Base-by-base conservation (phyloP, 2,113 vertebrate species). In the Tachysurus fulvidraco region DNA sequence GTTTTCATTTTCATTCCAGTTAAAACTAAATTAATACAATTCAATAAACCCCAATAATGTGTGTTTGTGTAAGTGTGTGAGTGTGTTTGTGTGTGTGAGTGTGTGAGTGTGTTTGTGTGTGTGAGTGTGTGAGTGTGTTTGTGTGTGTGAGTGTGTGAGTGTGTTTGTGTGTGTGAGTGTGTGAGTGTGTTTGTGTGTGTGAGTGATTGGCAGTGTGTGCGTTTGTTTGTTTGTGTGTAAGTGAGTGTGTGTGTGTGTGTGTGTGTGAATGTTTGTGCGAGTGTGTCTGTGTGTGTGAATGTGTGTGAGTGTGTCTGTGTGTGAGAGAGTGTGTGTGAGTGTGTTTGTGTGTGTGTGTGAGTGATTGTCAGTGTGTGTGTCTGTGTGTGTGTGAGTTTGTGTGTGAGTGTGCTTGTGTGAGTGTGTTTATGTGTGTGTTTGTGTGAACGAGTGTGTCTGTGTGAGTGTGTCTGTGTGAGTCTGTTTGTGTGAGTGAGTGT, bases 221-320 rank as follows among this genome's bases (percentile, higher is more conserved):
- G 5, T 36, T 5, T 36, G 1, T 36, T 5, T 7, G 28, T 30
- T 16, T 36, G 13, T 67, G 25, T 17, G 65, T 17, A 13, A 4
- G 46, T 50, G 46, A 50, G 46, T 50, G 46, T 50, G 46, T 50
- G 1, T 50, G 46, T 50, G 46, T 50, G 5, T 2, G 46, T 50
- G 46, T 50, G 46, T 2, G 46, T 17, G 1, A 0, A 1, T 44
- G 5, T 36, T 1, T 17, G 0, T 36, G 3, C 2, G 14, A 16
- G 36, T 36, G 14, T 30, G 28, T 36, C 30, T 69, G 28, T 69
- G 14, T 36, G 28, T 69, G 28, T 69, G n/a, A 30, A n/a, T 67
- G 64, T 30, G 12, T 30, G 64, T 67, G n/a, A 30, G n/a, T 67
- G 64, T 67, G 64, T 65, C 3, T 65, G 64, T 65, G 64, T 28